These are phyloP conservation scores for Blomia tropicalis DNA, from an alignment of 2,888 invertebrate species.

Conservation along the genomic window DNA sequence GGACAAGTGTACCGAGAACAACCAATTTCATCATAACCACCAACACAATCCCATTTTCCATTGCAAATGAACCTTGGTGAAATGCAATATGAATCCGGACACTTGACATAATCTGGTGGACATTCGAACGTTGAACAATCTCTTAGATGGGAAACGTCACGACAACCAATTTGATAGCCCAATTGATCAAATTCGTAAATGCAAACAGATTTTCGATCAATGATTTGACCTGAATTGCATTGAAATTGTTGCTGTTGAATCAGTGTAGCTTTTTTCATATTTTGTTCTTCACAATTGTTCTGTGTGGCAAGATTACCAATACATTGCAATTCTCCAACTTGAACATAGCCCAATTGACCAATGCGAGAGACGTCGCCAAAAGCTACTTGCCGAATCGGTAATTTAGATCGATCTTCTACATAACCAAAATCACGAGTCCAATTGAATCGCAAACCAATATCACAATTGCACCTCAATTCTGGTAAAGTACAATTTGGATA, in stretches of 20 bases:
- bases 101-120: conserved; percentile 32
- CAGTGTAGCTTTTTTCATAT: background rate
- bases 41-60: conserved; percentile 32
- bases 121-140: conserved; percentile 31
- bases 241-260: conserved; percentile 15
- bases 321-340: conserved; percentile 31
- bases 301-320: conserved; percentile 25
- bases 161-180: conserved; percentile 31
- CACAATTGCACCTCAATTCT: conserved; percentile 30
- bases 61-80: conserved; percentile 32
- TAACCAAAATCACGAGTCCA: conserved; percentile 30
- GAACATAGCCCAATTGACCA: conserved; percentile 30
- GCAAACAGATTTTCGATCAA: conserved; percentile 28
- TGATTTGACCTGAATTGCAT: conserved; percentile 31
- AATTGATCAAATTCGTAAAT: conserved; percentile 32
- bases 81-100: conserved; percentile 33
- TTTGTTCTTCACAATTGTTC: background rate
- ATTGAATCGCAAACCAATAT: conserved; percentile 26
- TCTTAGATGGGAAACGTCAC: conserved; percentile 32
- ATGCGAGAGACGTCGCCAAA: conserved; percentile 30
- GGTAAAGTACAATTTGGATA: conserved; percentile 25
- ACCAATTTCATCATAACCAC: conserved; percentile 32
- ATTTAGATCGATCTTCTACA: conserved; percentile 28
- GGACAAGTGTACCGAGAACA: conserved; percentile 31
- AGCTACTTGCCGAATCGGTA: conserved; percentile 29